A percentile compares a stretch with the other conserved stretches of the same genome.
These are phyloP conservation scores for Pachydiplax longipennis DNA, from an alignment of 2,888 invertebrate genomes.

Conservation along the genomic window DNA sequence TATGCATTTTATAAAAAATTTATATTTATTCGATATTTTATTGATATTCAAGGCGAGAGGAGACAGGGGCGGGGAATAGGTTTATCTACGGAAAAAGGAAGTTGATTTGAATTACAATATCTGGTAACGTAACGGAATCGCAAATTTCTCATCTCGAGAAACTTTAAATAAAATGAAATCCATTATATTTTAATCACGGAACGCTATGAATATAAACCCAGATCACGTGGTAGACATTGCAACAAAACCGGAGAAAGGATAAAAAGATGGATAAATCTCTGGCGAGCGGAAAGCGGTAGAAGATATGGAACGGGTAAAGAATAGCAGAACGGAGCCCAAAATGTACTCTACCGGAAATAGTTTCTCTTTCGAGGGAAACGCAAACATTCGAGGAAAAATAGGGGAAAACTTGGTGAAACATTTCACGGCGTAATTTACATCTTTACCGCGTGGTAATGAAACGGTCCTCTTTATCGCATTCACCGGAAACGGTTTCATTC, in stretches of 20 bases:
- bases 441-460: not conserved
- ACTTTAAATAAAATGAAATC: not conserved
- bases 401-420: not conserved
- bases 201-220: not conserved
- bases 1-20: not conserved
- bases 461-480: not conserved
- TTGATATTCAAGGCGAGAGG: not conserved
- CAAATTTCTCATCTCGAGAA: not conserved
- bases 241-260: not conserved
- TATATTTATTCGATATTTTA: not conserved
- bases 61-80: not conserved
- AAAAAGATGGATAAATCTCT: slow-evolving; percentile 13
- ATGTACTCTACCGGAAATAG: not conserved
- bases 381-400: not conserved
- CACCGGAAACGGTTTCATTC: not conserved
- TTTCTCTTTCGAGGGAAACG: not conserved
- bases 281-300: not conserved
- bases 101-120: not conserved
- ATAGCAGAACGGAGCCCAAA: not conserved
- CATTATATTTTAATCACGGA: not conserved
- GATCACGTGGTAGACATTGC: not conserved
- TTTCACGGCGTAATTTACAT: not conserved
- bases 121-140: not conserved
- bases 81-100: not conserved
- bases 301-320: not conserved